phyloP scores from a whole-genome alignment of 2,888 invertebrate genomes.

The Aphidius colemani region DNA sequence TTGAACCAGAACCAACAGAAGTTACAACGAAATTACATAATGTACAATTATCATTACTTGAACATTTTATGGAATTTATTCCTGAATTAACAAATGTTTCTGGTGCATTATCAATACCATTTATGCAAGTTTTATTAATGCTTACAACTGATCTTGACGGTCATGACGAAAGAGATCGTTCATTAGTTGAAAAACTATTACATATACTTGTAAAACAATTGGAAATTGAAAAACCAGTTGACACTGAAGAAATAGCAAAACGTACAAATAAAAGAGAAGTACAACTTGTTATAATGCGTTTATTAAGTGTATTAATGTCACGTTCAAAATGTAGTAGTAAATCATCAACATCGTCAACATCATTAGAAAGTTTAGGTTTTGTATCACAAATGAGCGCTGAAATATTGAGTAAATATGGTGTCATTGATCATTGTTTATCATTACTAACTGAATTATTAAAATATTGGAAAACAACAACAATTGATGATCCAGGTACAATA shows the following conservation, averaged over 20 bases:
- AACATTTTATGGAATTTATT: constrained; percentile 77
- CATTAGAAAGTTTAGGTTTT: constrained; percentile 61
- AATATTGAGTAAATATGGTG: constrained; percentile 71
- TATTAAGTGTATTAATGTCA: constrained; percentile 84
- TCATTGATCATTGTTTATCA: constrained; percentile 75
- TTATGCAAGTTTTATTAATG: constrained; percentile 90
- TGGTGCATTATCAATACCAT: constrained; percentile 87
- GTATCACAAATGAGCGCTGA: constrained; percentile 75
- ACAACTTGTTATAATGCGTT: constrained; percentile 83
- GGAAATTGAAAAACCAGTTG: constrained; percentile 67
- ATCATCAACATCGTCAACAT: constrained; percentile 38
- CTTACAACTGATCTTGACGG: constrained; percentile 87
- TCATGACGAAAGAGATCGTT: constrained; percentile 78
- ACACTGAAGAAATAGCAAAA: constrained; percentile 64
- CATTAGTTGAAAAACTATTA: constrained; percentile 77
- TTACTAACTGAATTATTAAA: constrained; percentile 73
- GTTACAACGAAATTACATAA: constrained; percentile 68
- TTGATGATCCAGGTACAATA: constrained; percentile 58
- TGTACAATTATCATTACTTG: constrained; percentile 73
- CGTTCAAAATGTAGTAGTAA: constrained; percentile 68
- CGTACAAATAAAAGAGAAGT: constrained; percentile 81
- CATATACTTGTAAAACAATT: constrained; percentile 74
- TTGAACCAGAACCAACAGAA: constrained; percentile 54
- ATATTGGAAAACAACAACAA: constrained; percentile 72
- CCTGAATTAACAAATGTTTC: constrained; percentile 76